A percentile compares a stretch with the other conserved stretches of the same genome.
Conservation (phyloP, 2,888 invertebrate species). For the Drosophila meridiana region DNA sequence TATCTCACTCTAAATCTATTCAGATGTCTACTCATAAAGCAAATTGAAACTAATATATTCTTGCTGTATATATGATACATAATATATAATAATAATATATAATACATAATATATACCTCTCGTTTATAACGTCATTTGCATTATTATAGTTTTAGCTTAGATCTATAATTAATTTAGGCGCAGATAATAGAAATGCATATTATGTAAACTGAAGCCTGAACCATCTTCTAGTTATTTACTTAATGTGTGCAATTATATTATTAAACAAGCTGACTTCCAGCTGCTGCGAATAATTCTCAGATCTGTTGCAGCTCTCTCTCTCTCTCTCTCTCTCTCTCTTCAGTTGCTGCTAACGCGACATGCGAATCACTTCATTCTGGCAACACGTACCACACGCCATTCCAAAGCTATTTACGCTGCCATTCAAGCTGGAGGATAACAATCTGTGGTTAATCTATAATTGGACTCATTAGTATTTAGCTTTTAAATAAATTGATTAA, state of each 20-base stretch:
- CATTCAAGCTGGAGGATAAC: constrained; percentile 44
- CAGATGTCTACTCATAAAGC: too few relatives aligned
- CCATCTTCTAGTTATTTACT: neutral
- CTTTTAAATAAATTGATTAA: constrained; percentile 66
- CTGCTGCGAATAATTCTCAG: neutral
- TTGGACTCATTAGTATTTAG: constrained; percentile 57
- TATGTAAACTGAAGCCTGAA: neutral
- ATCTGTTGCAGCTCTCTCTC: neutral
- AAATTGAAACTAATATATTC: too few relatives aligned
- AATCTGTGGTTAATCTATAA: constrained; percentile 46
- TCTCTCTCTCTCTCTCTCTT: neutral
- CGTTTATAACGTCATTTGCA: neutral
- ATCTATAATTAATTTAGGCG: neutral
- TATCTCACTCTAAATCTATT: too few relatives aligned
- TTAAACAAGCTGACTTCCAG: neutral
- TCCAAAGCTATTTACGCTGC: constrained; percentile 32
- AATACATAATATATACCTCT: neutral
- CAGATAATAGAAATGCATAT: neutral
- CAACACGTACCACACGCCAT: constrained; percentile 18
- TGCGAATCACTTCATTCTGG: constrained; percentile 1
- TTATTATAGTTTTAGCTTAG: neutral
- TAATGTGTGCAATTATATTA: neutral
- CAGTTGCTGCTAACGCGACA: neutral
- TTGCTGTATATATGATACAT: too few relatives aligned
- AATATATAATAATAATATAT: too few relatives aligned